Percentiles rank a stretch among this genome's conserved stretches.
phyloP scores from a whole-genome alignment of 2,888 invertebrate species.

The Halocaridina rubra region DNA sequence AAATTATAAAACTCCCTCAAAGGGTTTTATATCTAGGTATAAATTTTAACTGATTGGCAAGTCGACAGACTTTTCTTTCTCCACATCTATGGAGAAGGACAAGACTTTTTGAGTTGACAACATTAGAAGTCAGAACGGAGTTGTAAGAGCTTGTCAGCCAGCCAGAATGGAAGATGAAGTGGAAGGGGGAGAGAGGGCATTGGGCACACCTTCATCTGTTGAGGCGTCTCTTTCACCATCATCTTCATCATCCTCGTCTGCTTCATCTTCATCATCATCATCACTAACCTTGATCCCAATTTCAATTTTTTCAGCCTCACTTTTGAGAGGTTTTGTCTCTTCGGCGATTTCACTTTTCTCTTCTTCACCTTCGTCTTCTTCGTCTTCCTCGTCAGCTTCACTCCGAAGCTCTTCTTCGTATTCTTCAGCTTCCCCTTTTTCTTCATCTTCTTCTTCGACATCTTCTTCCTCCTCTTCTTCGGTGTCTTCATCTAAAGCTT shows the following conservation, averaged over 20 bases:
- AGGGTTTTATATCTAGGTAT: no score
- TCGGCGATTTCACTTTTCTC: constrained; percentile 64
- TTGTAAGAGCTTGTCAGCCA: neutral
- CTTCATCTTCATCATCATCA: neutral
- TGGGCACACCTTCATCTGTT: neutral
- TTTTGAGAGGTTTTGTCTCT: constrained; percentile 65
- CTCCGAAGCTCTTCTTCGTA: neutral
- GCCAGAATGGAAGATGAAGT: neutral
- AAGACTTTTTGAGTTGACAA: no score
- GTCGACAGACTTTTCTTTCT: no score
- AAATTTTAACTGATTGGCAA: no score
- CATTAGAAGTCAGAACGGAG: no score
- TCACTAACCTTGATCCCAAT: neutral
- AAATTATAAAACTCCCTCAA: no score
- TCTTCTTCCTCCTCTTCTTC: neutral
- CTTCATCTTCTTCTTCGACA: neutral
- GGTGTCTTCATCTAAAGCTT: neutral
- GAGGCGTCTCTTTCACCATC: neutral
- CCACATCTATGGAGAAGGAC: no score
- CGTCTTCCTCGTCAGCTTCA: neutral
- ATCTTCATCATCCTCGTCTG: neutral
- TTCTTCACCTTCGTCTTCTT: neutral
- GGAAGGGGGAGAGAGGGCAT: neutral
- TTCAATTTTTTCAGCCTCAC: neutral
- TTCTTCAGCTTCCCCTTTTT: neutral